Evolutionary conservation across 2,888 invertebrate species (phyloP).

Genomic region (Drosophila leonis): DNA sequence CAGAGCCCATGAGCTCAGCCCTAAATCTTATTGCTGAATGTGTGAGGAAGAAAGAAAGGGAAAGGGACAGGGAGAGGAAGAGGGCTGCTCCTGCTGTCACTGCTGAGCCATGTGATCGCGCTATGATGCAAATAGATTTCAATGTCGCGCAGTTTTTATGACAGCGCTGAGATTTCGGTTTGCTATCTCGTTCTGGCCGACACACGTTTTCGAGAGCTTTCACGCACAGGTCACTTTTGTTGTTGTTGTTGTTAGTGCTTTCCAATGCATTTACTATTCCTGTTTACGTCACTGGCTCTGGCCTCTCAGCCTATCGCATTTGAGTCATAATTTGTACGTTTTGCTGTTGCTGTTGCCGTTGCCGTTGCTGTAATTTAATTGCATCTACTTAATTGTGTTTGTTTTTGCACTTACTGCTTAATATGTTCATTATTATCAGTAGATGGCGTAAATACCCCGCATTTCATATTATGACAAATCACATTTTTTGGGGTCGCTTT

Average conservation of each 20-base stretch:
- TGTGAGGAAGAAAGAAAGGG: not conserved
- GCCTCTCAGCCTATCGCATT: not conserved
- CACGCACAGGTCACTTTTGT: slow-evolving; percentile 40
- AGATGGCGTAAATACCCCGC: slow-evolving; percentile 52
- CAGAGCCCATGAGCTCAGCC: slow-evolving; percentile 25
- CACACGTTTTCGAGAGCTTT: slow-evolving; percentile 43
- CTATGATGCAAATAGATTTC: slow-evolving; percentile 61
- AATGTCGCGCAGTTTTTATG: slow-evolving; percentile 51
- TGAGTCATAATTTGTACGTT: slow-evolving; percentile 24
- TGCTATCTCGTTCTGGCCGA: slow-evolving; percentile 5
- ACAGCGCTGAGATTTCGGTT: slow-evolving; percentile 35
- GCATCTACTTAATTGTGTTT: slow-evolving; percentile 40
- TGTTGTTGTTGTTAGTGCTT: slow-evolving; percentile 18
- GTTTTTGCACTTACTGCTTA: slow-evolving; percentile 27
- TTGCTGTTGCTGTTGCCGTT: slow-evolving; percentile 11
- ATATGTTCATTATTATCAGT: slow-evolving; percentile 56
- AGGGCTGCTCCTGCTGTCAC: slow-evolving; percentile 18
- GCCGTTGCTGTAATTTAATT: slow-evolving; percentile 52
- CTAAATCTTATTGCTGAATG: slow-evolving; percentile 13
- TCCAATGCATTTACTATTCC: slow-evolving; percentile 47
- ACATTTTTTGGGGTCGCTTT: slow-evolving; percentile 18
- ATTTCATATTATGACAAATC: slow-evolving; percentile 34
- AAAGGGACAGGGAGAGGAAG: not conserved
- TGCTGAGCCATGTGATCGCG: slow-evolving; percentile 54
- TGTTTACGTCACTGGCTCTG: slow-evolving; percentile 48